These are phyloP conservation scores for Physella acuta DNA, from an alignment of 1,140 invertebrate genomes.

Conservation along the genomic window DNA sequence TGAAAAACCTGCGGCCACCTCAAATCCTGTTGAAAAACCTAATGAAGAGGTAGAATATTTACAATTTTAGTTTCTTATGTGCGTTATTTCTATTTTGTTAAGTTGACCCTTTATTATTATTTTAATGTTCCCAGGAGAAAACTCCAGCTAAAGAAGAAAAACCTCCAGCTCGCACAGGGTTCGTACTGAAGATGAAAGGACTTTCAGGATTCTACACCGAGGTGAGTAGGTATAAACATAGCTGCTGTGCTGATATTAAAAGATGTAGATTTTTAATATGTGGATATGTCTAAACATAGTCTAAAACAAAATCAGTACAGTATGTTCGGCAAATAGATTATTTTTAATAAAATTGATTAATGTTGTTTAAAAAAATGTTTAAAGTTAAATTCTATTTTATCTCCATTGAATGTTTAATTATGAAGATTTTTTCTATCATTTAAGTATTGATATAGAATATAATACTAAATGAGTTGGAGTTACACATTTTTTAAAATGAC, in stretches of 20 bases:
- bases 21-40: not conserved
- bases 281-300: no score
- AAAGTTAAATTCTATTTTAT: not conserved
- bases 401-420: not conserved
- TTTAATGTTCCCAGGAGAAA: not conserved
- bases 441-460: not conserved
- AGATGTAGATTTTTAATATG: no score
- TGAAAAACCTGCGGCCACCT: not conserved
- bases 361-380: not conserved
- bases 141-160: constrained; percentile 10
- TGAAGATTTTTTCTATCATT: not conserved
- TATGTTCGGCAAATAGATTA: no score
- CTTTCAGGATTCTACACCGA: constrained; percentile 67
- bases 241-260: not conserved
- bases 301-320: no score
- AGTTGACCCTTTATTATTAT: not conserved
- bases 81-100: not conserved
- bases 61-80: not conserved
- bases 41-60: not conserved
- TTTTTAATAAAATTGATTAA: not conserved
- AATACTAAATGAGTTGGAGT: not conserved
- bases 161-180: constrained; percentile 45
- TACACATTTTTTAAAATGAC: not conserved
- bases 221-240: constrained; percentile 31
- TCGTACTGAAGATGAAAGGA: constrained; percentile 65